Conservation (phyloP, 2,797 vertebrate species). For the Sebastes ruberrimus region DNA sequence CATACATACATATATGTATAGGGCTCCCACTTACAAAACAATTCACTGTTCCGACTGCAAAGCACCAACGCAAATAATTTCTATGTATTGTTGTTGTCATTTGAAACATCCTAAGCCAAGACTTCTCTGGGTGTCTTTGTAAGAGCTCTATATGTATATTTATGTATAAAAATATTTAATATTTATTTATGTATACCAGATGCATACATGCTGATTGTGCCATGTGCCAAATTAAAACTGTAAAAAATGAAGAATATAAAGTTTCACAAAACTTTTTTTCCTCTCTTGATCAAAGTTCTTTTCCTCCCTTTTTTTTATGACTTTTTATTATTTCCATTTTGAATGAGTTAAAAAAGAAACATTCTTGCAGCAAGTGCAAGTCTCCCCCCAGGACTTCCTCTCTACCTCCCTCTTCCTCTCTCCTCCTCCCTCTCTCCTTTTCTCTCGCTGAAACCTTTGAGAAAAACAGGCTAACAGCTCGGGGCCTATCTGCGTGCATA, state of each 20-base stretch:
- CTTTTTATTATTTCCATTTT: slow-evolving; percentile 67
- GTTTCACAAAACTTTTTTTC: slow-evolving; percentile 81
- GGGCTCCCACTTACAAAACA: slow-evolving; percentile 71
- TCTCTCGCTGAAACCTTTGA: slow-evolving; percentile 68
- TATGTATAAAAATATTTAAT: slow-evolving; percentile 90
- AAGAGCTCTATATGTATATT: slow-evolving; percentile 89
- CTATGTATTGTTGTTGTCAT: slow-evolving; percentile 67
- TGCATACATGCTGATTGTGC: slow-evolving; percentile 90
- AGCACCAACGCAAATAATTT: slow-evolving; percentile 59
- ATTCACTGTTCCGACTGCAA: slow-evolving; percentile 59
- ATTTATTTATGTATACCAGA: slow-evolving; percentile 91
- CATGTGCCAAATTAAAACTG: slow-evolving; percentile 91
- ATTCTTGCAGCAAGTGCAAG: slow-evolving; percentile 59
- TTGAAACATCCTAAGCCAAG: slow-evolving; percentile 68
- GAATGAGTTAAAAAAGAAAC: slow-evolving; percentile 56
- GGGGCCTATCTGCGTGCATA: slow-evolving; percentile 69
- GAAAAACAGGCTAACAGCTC: slow-evolving; percentile 75
- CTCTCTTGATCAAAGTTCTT: slow-evolving; percentile 74
- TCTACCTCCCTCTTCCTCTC: slow-evolving; percentile 27
- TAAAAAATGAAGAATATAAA: slow-evolving; percentile 83
- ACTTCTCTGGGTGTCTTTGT: slow-evolving; percentile 79
- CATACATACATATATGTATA: slow-evolving; percentile 88
- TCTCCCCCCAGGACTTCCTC: slow-evolving; percentile 61
- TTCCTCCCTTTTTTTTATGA: slow-evolving; percentile 58
- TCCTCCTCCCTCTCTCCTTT: slow-evolving; percentile 30